phyloP scores from a whole-genome alignment of 1,140 invertebrate genomes.

The Thaumetopoea pityocampa region DNA sequence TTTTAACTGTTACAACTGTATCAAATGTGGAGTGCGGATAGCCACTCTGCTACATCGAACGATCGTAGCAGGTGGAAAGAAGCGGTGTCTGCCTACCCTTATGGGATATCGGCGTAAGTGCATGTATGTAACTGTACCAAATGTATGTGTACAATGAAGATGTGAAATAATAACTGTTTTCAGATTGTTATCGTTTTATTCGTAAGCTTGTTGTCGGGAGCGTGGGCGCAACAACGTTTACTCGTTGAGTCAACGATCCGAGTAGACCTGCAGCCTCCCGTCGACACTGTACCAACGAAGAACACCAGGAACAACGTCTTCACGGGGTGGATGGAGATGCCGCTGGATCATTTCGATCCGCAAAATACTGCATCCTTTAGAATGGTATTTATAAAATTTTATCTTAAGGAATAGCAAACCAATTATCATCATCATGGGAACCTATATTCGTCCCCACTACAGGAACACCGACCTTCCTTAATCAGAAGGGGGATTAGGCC shows the following conservation, averaged over 20 bases:
- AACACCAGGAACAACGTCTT: slow-evolving; percentile 27
- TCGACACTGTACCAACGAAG: slow-evolving; percentile 7
- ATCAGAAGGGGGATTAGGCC: not conserved
- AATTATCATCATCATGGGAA: no score
- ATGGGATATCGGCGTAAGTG: no score
- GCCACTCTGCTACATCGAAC: no score
- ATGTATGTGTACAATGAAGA: no score
- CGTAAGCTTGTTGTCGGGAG: slow-evolving; percentile 14
- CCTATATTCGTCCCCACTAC: no score
- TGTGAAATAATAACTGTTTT: no score
- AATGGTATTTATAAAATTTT: slow-evolving; percentile 78
- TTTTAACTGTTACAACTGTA: no score
- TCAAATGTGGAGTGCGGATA: no score
- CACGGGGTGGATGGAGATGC: slow-evolving; percentile 76
- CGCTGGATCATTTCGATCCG: slow-evolving; percentile 84
- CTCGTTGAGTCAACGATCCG: slow-evolving; percentile 35
- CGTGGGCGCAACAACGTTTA: slow-evolving; percentile 24
- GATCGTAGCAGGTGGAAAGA: no score
- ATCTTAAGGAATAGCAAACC: no score
- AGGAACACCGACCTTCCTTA: not conserved
- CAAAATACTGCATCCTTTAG: slow-evolving; percentile 78
- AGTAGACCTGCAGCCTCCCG: slow-evolving; percentile 45
- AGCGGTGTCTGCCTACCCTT: no score
- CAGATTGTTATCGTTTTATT: slow-evolving; percentile 32
- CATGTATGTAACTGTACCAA: no score